These are phyloP conservation scores for Drosophila gaucha DNA, from an alignment of 2,888 invertebrate species.

Conservation along the genomic window DNA sequence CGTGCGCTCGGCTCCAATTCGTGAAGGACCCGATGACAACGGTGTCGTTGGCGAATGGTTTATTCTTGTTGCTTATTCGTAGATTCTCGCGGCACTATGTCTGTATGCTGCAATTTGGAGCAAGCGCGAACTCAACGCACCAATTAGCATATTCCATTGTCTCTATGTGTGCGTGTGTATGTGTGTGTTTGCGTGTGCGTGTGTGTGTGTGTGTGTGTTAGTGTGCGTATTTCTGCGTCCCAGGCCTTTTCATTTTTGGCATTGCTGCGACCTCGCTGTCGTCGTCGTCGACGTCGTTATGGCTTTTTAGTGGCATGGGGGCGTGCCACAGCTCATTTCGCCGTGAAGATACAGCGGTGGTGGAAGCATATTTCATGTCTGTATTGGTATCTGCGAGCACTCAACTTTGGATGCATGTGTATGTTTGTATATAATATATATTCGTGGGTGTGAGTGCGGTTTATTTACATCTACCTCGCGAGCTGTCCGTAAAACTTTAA, in stretches of 20 bases:
- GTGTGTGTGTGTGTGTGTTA: constrained; percentile 26
- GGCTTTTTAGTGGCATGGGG: constrained; percentile 65
- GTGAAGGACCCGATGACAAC: constrained; percentile 58
- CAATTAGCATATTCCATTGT: constrained; percentile 83
- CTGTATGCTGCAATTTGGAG: constrained; percentile 61
- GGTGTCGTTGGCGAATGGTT: constrained; percentile 62
- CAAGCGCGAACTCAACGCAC: constrained; percentile 76
- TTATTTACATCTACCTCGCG: constrained; percentile 73
- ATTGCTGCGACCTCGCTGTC: constrained; percentile 53
- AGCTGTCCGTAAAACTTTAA: constrained; percentile 75
- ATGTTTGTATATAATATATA: constrained; percentile 22
- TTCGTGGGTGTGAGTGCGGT: constrained; percentile 35
- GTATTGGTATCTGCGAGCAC: constrained; percentile 31
- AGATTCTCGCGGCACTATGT: constrained; percentile 65
- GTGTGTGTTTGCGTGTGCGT: constrained; percentile 31
- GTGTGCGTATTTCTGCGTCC: constrained; percentile 39
- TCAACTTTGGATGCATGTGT: constrained; percentile 13
- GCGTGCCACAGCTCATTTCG: constrained; percentile 75
- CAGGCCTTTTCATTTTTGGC: constrained; percentile 71
- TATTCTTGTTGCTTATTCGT: constrained; percentile 82
- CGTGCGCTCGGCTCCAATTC: constrained; percentile 64
- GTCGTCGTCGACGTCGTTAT: constrained; percentile 34
- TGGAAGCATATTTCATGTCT: constrained; percentile 53
- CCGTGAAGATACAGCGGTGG: constrained; percentile 41
- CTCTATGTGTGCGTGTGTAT: constrained; percentile 50